Conservation (phyloP, 2,888 invertebrate genomes). For the Argyresthia goedartella region DNA sequence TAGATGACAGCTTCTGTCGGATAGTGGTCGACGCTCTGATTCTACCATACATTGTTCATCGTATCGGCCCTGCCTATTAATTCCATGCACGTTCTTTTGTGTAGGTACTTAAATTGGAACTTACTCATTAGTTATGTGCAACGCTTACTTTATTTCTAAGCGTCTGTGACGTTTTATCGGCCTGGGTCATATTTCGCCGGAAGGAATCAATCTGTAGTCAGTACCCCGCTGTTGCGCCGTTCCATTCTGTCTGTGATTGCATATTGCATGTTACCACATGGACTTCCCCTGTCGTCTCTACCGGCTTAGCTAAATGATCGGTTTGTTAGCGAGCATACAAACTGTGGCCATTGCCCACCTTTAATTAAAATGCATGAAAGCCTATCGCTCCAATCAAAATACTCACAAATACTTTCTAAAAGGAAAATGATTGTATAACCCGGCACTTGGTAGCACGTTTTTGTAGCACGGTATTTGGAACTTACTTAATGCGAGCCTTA, state of each 20-base stretch:
- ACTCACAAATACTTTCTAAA: neutral
- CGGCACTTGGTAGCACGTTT: neutral
- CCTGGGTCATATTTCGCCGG: slow-evolving; percentile 1
- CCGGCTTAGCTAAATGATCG: neutral
- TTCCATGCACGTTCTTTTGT: slow-evolving; percentile 7
- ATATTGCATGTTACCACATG: neutral
- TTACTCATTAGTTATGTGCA: neutral
- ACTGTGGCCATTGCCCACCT: neutral
- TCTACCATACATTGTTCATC: neutral
- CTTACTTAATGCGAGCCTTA: neutral
- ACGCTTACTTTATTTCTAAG: too few species aligned
- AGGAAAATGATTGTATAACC: neutral
- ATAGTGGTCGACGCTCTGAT: neutral
- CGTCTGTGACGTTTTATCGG: neutral
- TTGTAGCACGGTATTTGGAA: neutral
- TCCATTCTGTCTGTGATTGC: neutral
- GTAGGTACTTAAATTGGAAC: neutral
- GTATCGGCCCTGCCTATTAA: slow-evolving; percentile 3
- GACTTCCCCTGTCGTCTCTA: neutral
- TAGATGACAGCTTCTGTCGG: neutral
- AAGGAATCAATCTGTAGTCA: slow-evolving; percentile 9
- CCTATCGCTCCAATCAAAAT: neutral
- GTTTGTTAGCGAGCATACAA: too few species aligned
- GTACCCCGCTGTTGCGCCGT: neutral
- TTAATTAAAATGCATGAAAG: neutral